Evolutionary conservation across 2,888 invertebrate species (phyloP).

Genomic region (Terebella lapidaria): DNA sequence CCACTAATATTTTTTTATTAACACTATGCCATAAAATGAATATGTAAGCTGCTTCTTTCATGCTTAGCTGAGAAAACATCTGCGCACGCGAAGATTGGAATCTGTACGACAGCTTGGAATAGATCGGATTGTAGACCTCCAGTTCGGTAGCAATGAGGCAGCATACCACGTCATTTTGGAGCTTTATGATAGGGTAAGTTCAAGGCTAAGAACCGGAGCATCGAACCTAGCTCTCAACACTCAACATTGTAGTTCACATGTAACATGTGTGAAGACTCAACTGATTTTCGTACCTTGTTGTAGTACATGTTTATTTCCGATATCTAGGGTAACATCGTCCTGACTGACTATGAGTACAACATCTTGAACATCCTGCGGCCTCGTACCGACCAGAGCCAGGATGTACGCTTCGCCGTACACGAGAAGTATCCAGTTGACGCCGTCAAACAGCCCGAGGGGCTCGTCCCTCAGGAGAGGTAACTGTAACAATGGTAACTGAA

Average conservation of each 20-base stretch:
- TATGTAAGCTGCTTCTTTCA: too few relatives aligned
- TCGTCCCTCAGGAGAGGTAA: conserved; percentile 38
- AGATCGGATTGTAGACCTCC: conserved; percentile 89
- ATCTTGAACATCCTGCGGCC: conserved; percentile 91
- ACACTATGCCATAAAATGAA: too few relatives aligned
- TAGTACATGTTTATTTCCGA: too few relatives aligned
- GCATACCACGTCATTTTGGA: conserved; percentile 93
- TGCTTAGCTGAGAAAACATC: conserved; percentile 83
- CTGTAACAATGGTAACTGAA: conserved; percentile 1
- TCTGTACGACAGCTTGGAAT: conserved; percentile 78
- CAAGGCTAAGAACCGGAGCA: neutral
- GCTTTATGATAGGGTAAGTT: conserved; percentile 70
- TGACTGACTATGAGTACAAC: conserved; percentile 83
- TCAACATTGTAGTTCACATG: too few relatives aligned
- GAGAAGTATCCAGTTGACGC: conserved; percentile 69
- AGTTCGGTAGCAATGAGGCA: conserved; percentile 88
- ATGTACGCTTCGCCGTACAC: conserved; percentile 80
- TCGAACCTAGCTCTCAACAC: too few relatives aligned
- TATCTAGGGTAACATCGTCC: conserved; percentile 91
- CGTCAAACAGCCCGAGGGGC: conserved; percentile 39
- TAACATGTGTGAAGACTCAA: too few relatives aligned
- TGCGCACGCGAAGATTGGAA: conserved; percentile 91
- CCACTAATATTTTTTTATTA: too few relatives aligned
- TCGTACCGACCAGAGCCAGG: conserved; percentile 76
- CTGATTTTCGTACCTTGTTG: too few relatives aligned